Conservation (phyloP, 2,888 invertebrate genomes). For the Nebria brevicollis region DNA sequence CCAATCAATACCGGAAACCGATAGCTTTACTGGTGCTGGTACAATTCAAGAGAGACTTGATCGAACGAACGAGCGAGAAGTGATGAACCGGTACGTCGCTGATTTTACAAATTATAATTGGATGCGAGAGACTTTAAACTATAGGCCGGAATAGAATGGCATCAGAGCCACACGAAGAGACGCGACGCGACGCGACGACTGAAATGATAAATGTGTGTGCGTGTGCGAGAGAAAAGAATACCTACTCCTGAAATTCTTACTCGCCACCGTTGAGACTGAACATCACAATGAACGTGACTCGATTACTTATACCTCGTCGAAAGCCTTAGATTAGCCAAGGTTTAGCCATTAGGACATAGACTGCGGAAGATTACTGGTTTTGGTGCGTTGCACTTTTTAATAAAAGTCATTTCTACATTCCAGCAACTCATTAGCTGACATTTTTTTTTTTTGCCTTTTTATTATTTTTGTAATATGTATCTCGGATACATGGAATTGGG, state of each 20-base stretch:
- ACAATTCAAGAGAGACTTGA: not conserved
- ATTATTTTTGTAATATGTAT: too few species aligned
- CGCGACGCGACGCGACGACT: not conserved
- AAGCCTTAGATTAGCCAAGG: constrained; percentile 27
- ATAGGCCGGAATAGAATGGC: not conserved
- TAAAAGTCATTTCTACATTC: not conserved
- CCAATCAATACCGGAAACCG: constrained; percentile 37
- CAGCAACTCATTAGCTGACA: not conserved
- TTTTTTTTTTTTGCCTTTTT: too few species aligned
- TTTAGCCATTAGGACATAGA: constrained; percentile 19
- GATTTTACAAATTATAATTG: constrained; percentile 41
- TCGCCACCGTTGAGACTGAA: constrained; percentile 22
- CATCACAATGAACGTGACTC: constrained; percentile 35
- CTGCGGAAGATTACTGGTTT: not conserved
- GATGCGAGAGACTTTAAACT: constrained; percentile 35
- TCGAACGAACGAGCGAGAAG: constrained; percentile 4
- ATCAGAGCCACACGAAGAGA: not conserved
- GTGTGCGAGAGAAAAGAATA: constrained; percentile 10
- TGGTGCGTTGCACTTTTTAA: constrained; percentile 18
- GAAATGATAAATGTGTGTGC: not conserved
- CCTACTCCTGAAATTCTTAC: constrained; percentile 22
- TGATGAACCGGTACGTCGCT: constrained; percentile 32
- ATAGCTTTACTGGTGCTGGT: constrained; percentile 3
- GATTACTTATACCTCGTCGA: constrained; percentile 28
- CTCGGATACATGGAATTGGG: too few species aligned